phyloP scores from a whole-genome alignment of 92 coral and sea anemone species.

The Montipora capitata region DNA sequence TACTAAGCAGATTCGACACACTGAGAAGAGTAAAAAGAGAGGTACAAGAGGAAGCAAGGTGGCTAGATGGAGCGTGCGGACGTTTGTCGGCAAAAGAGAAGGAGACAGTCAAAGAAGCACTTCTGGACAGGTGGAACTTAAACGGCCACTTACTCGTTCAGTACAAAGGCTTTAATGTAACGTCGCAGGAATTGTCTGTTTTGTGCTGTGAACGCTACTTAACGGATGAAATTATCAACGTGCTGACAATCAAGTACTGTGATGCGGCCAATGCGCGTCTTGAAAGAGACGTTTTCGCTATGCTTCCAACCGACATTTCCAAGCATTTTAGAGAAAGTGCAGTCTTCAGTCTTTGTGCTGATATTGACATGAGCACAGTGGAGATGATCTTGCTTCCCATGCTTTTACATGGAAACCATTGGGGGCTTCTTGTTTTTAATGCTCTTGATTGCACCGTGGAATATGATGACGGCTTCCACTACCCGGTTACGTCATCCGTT shows the following conservation, averaged over 20 bases:
- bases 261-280: conserved; percentile 41
- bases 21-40: conserved; percentile 33
- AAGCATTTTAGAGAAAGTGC: conserved; percentile 21
- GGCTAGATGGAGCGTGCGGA: conserved; percentile 47
- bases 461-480: conserved; percentile 53
- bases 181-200: conserved; percentile 44
- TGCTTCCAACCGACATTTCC: conserved; percentile 31
- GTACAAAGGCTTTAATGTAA: conserved; percentile 31
- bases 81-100: not conserved
- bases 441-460: conserved; percentile 5
- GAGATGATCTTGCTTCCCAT: conserved; percentile 39
- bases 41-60: conserved; percentile 32
- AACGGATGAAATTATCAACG: conserved; percentile 36
- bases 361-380: conserved; percentile 41
- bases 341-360: not conserved
- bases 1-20: conserved; percentile 41
- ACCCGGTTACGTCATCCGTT: not conserved
- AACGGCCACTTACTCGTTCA: conserved; percentile 28
- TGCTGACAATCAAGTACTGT: conserved; percentile 44
- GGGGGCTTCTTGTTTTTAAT: conserved; percentile 51
- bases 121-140: conserved; percentile 29
- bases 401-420: conserved; percentile 48
- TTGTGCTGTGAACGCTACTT: conserved; percentile 58
- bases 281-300: conserved; percentile 17
- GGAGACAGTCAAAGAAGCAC: conserved; percentile 35